Evolutionary conservation across 2,888 invertebrate genomes (phyloP).

Genomic region (Steinernema scapterisci): DNA sequence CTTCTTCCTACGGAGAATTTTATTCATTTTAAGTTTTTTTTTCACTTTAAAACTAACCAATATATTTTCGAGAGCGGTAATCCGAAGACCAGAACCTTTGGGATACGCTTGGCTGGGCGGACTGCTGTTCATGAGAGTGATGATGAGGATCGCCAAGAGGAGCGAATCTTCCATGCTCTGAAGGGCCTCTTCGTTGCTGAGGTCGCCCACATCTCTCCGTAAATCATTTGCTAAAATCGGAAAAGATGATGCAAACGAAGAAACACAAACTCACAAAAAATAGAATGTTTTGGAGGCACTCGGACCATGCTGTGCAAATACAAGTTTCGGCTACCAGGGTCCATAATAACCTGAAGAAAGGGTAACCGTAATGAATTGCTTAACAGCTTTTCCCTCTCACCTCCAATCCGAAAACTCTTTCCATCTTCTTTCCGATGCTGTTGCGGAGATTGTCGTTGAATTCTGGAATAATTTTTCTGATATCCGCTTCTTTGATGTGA

Average conservation of each 20-base stretch:
- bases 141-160: background rate
- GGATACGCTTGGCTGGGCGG: background rate
- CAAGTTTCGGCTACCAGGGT: background rate
- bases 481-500: conserved; percentile 5
- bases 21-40: no score
- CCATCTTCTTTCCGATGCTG: background rate
- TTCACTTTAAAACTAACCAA: background rate
- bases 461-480: conserved; percentile 7
- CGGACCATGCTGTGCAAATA: background rate
- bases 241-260: no score
- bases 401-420: background rate
- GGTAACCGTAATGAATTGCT: background rate
- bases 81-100: background rate
- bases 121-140: conserved; percentile 13
- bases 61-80: background rate
- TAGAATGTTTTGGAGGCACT: background rate
- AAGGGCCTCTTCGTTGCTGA: background rate
- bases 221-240: background rate
- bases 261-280: background rate
- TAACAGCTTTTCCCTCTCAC: background rate
- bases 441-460: background rate
- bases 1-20: background rate
- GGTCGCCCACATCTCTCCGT: background rate
- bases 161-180: background rate
- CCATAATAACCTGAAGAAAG: background rate